Evolutionary conservation across 23 tunicate genomes (phyloP).

Genomic region (Aplidium turbinatum): DNA sequence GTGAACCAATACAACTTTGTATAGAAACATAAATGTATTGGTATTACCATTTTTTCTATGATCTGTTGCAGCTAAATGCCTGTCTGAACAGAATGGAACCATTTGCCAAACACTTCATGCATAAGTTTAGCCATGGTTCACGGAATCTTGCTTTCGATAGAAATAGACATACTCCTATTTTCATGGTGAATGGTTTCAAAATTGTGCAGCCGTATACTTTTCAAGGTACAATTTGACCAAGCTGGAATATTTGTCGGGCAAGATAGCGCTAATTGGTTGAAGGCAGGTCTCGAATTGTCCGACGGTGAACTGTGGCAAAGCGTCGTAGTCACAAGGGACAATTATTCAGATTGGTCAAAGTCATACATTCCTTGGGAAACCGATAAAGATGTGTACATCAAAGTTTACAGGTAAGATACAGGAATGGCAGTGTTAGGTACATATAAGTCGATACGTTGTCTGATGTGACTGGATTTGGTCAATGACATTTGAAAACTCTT

Average conservation of each 20-base stretch:
- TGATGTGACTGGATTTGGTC: no score
- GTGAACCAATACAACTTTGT: no score
- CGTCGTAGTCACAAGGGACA: constrained; percentile 76
- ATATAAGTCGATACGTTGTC: no score
- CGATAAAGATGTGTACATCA: constrained; percentile 60
- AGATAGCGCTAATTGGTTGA: constrained; percentile 77
- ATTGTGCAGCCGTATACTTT: neutral
- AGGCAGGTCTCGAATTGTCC: constrained; percentile 83
- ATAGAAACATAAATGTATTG: no score
- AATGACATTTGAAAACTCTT: no score
- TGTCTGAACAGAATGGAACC: neutral
- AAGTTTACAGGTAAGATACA: constrained; percentile 75
- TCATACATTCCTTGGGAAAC: constrained; percentile 64
- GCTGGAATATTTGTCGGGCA: constrained; percentile 87
- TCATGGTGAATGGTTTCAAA: neutral
- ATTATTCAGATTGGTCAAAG: constrained; percentile 94
- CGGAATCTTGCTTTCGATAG: no score
- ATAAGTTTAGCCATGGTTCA: no score
- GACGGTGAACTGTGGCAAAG: constrained; percentile 81
- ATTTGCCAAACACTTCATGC: neutral
- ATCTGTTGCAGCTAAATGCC: neutral
- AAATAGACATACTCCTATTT: no score
- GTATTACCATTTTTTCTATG: no score
- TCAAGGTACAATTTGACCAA: constrained; percentile 80
- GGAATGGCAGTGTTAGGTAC: no score